Evolutionary conservation across 2,888 invertebrate genomes (phyloP).

Genomic region (Lacanobia wlatinum): DNA sequence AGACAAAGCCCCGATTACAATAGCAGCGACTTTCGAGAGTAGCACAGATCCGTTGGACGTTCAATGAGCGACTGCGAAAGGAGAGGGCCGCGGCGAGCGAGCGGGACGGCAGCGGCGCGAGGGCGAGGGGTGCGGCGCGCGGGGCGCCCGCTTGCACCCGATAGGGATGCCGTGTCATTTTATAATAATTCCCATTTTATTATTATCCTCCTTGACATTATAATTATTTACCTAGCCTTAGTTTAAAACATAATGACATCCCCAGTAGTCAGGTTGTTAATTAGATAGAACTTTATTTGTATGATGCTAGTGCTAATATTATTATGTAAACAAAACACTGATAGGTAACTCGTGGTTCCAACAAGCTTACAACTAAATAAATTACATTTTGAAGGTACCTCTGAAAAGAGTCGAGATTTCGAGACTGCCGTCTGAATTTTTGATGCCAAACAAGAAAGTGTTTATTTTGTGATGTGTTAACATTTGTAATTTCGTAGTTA

Average conservation of each 20-base stretch:
- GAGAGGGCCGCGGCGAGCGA: conserved; percentile 71
- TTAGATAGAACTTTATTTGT: neutral
- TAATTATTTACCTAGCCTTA: conserved; percentile 4
- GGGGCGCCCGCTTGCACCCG: conserved; percentile 62
- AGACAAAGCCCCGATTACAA: conserved; percentile 86
- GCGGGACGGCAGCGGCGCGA: conserved; percentile 71
- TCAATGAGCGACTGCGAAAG: conserved; percentile 85
- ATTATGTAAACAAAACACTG: conserved; percentile 10
- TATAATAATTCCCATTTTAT: conserved; percentile 52
- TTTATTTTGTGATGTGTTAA: neutral
- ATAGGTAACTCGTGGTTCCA: neutral
- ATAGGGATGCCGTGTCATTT: conserved; percentile 72
- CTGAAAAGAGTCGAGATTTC: neutral
- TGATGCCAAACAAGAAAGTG: neutral
- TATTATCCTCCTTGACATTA: conserved; percentile 30
- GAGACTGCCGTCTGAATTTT: neutral
- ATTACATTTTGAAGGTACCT: neutral
- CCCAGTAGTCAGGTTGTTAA: neutral
- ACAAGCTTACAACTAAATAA: neutral
- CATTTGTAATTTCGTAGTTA: neutral
- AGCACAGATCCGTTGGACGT: conserved; percentile 84
- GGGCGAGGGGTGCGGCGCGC: conserved; percentile 67
- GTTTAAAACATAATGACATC: neutral
- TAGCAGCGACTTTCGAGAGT: conserved; percentile 76
- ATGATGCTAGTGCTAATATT: neutral